phyloP scores from a whole-genome alignment of 2,888 invertebrate genomes.

The Pyrgus malvae region DNA sequence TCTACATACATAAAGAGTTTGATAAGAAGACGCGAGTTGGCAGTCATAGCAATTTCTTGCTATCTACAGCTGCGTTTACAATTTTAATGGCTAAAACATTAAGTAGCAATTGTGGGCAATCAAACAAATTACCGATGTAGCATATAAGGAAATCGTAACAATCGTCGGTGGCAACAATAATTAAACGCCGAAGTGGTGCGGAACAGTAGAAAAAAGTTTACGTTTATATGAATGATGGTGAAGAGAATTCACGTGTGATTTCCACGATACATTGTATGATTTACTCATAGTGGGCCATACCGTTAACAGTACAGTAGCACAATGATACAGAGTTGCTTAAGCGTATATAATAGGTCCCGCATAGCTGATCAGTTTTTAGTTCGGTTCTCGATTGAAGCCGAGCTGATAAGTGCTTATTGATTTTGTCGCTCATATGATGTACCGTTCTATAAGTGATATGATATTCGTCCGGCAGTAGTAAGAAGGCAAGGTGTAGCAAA shows the following conservation, averaged over 20 bases:
- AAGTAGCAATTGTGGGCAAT: conserved; percentile 68
- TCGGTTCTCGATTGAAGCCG: conserved; percentile 7
- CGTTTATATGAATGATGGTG: conserved; percentile 27
- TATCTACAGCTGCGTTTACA: conserved; percentile 55
- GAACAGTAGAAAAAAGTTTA: conserved; percentile 41
- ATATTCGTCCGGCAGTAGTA: not conserved
- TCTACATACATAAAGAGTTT: conserved; percentile 47
- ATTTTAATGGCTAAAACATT: conserved; percentile 72
- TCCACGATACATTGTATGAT: conserved; percentile 32
- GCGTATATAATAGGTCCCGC: conserved; percentile 14
- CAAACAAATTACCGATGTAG: conserved; percentile 70
- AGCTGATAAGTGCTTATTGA: conserved; percentile 14
- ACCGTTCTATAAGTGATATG: conserved; percentile 7
- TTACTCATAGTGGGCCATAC: conserved; percentile 1
- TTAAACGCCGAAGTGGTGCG: conserved; percentile 71
- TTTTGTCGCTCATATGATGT: conserved; percentile 9
- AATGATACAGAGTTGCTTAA: conserved; percentile 13
- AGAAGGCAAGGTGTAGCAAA: no score
- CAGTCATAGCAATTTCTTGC: conserved; percentile 68
- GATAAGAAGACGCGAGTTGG: conserved; percentile 49
- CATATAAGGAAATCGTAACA: conserved; percentile 72
- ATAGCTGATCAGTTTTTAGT: conserved; percentile 20
- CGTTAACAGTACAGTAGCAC: conserved; percentile 19
- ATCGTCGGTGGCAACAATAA: conserved; percentile 64
- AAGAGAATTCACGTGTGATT: conserved; percentile 34